A percentile compares a stretch with the other conserved stretches of the same genome.
phyloP scores from a whole-genome alignment of 2,113 vertebrate species.

The Hystrix brachyura region DNA sequence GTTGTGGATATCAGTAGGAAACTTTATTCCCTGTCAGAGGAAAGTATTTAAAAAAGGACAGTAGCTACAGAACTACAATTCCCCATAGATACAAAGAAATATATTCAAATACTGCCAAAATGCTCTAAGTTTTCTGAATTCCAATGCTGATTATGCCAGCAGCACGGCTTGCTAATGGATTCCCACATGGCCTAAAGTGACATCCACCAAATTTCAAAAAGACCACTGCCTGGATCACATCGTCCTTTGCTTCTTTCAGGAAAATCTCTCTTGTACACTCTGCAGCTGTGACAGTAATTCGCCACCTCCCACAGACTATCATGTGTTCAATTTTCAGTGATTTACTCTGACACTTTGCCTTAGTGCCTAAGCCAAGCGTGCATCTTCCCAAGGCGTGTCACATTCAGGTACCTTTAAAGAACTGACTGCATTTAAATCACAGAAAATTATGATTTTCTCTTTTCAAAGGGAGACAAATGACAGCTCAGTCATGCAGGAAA shows the following conservation, averaged over 20 bases:
- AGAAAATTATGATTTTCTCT: conserved; percentile 71
- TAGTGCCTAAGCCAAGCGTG: conserved; percentile 52
- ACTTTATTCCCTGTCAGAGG: conserved; percentile 25
- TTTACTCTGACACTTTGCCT: conserved; percentile 80
- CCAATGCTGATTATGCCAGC: conserved; percentile 33
- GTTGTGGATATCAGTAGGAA: not conserved
- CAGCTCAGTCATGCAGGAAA: conserved; percentile 64
- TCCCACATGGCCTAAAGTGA: conserved; percentile 18
- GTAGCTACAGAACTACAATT: conserved; percentile 14
- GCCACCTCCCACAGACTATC: conserved; percentile 66
- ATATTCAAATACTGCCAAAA: conserved; percentile 23
- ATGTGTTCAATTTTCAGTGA: conserved; percentile 76
- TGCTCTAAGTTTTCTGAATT: conserved; percentile 47
- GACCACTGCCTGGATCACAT: conserved; percentile 36
- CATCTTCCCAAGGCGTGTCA: conserved; percentile 71
- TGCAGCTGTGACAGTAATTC: conserved; percentile 69
- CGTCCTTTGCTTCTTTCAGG: conserved; percentile 55
- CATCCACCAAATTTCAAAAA: conserved; percentile 33
- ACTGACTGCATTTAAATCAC: conserved; percentile 73
- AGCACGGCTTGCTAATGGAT: not conserved
- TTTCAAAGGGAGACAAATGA: conserved; percentile 69
- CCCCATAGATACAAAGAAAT: conserved; percentile 36
- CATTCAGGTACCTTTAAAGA: conserved; percentile 71
- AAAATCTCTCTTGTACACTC: conserved; percentile 51
- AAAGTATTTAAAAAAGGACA: not conserved